Conservation (phyloP, 1,140 invertebrate species). For the Drosophila nasuta region DNA sequence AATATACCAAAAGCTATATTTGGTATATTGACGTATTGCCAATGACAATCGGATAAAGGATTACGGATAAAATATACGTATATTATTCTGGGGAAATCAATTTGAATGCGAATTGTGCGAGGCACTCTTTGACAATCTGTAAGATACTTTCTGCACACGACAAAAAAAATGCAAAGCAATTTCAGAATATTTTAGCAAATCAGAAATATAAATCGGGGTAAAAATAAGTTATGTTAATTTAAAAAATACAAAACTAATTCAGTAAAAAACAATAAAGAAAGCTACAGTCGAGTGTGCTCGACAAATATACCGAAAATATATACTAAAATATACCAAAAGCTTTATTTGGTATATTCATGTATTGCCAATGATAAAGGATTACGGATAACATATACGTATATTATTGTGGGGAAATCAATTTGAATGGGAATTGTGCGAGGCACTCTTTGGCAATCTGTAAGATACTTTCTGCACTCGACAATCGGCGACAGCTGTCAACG, state of each 20-base stretch:
- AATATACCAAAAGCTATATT: no score
- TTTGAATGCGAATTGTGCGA: conserved; percentile 36
- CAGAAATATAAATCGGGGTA: no score
- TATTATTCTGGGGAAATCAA: conserved; percentile 41
- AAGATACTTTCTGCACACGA: conserved; percentile 22
- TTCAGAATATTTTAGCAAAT: not conserved
- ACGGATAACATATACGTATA: not conserved
- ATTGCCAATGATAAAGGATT: not conserved
- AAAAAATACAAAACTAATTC: no score
- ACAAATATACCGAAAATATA: no score
- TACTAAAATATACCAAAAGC: no score
- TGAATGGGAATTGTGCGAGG: conserved; percentile 30
- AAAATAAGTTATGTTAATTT: no score
- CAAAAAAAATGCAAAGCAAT: not conserved
- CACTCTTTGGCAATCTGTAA: conserved; percentile 27
- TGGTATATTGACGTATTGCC: not conserved
- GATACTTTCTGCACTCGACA: conserved; percentile 16
- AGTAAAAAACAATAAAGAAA: no score
- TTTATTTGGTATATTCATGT: not conserved
- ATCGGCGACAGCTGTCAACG: conserved; percentile 67
- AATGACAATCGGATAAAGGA: not conserved
- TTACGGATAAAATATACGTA: not conserved
- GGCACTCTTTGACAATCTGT: conserved; percentile 20
- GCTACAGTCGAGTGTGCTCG: no score
- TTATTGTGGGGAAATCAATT: conserved; percentile 45